These are phyloP conservation scores for Luehdorfia chinensis DNA, from an alignment of 1,140 invertebrate genomes.

Conservation along the genomic window DNA sequence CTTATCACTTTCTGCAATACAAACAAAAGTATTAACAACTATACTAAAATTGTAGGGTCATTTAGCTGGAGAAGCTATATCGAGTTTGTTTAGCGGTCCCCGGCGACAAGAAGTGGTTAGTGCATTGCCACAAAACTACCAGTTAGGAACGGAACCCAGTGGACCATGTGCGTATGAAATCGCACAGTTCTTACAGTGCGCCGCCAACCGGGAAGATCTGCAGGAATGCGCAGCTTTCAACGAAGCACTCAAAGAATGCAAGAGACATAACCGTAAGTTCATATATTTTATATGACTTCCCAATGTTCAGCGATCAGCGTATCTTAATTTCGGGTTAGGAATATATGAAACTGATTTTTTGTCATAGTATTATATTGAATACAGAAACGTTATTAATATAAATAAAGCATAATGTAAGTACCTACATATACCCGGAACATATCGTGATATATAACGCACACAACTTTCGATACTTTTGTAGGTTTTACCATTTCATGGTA, in stretches of 20 bases:
- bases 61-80: conserved; percentile 88
- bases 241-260: conserved; percentile 60
- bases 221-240: conserved; percentile 58
- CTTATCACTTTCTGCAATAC: too few species aligned
- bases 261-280: conserved; percentile 46
- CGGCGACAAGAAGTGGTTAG: conserved; percentile 75
- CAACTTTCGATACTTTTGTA: too few species aligned
- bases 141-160: conserved; percentile 41
- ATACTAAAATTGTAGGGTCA: conserved; percentile 86
- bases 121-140: conserved; percentile 51
- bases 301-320: too few species aligned
- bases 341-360: too few species aligned
- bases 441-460: too few species aligned
- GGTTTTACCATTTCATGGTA: too few species aligned
- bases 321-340: too few species aligned
- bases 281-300: too few species aligned
- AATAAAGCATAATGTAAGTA: too few species aligned
- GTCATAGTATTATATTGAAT: too few species aligned
- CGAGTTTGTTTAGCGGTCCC: conserved; percentile 86
- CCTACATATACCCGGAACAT: too few species aligned
- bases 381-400: neutral
- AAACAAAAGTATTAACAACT: too few species aligned
- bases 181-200: conserved; percentile 58
- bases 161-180: conserved; percentile 68
- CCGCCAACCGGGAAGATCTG: conserved; percentile 43